Conservation (phyloP, 2,113 vertebrate genomes). For the Leucopsar rothschildi region DNA sequence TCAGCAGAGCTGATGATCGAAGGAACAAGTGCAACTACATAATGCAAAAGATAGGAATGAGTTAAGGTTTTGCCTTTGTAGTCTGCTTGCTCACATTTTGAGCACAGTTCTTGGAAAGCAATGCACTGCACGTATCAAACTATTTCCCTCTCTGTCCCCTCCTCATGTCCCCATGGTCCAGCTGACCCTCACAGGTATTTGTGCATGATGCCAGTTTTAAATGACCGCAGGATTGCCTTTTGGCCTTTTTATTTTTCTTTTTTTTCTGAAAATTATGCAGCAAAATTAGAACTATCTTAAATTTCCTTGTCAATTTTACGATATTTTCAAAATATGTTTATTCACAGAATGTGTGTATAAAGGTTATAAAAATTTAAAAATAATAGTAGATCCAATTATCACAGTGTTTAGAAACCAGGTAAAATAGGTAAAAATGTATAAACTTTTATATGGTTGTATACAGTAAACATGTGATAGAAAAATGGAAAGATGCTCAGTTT, state of each 20-base stretch:
- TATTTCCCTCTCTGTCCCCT: not conserved
- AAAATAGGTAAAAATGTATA: not conserved
- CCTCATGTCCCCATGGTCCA: not conserved
- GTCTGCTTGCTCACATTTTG: not conserved
- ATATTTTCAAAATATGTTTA: not conserved
- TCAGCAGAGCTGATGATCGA: not conserved
- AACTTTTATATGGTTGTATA: not conserved
- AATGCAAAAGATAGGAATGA: not conserved
- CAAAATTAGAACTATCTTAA: not conserved
- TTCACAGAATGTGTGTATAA: not conserved
- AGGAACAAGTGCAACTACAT: not conserved
- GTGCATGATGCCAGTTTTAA: not conserved
- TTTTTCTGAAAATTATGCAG: not conserved
- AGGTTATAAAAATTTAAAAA: not conserved
- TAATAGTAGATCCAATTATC: not conserved
- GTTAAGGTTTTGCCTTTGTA: not conserved
- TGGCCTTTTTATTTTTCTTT: not conserved
- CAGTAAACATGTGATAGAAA: not conserved
- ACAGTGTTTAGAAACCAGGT: not conserved
- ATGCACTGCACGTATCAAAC: not conserved
- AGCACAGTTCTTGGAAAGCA: not conserved
- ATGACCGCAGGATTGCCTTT: not conserved
- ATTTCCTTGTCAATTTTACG: not conserved
- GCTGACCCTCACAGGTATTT: not conserved
- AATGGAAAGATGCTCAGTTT: not conserved